These are phyloP conservation scores for Contarinia nasturtii DNA, from an alignment of 1,140 invertebrate genomes.

Conservation along the genomic window DNA sequence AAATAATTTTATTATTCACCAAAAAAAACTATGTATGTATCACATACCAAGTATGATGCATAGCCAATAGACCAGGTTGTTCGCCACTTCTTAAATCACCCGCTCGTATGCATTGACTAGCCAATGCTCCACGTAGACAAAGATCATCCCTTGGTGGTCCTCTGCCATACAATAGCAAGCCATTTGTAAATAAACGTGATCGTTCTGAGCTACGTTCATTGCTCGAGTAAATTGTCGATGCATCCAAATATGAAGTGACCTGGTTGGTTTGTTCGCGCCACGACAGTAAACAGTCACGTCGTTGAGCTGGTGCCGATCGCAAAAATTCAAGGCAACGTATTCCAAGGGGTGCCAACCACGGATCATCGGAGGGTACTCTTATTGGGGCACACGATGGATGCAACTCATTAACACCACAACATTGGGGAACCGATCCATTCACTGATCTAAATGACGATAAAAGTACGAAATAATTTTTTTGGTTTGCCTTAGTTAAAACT, in stretches of 20 bases:
- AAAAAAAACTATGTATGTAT: too few relatives aligned
- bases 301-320: constrained; percentile 46
- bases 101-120: constrained; percentile 45
- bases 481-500: too few relatives aligned
- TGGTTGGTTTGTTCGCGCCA: constrained; percentile 58
- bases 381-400: constrained; percentile 75
- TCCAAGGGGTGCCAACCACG: constrained; percentile 44
- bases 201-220: constrained; percentile 53
- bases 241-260: constrained; percentile 74
- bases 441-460: constrained; percentile 35
- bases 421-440: constrained; percentile 60
- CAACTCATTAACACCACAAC: constrained; percentile 48
- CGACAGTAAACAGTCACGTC: constrained; percentile 46
- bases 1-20: too few relatives aligned
- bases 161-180: constrained; percentile 47
- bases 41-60: constrained; percentile 83
- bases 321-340: constrained; percentile 58
- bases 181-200: constrained; percentile 48
- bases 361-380: constrained; percentile 44
- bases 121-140: constrained; percentile 43
- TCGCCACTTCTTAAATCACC: constrained; percentile 70
- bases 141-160: constrained; percentile 37
- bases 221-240: constrained; percentile 80
- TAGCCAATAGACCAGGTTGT: constrained; percentile 66
- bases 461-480: neutral